Percentiles rank a stretch among this genome's conserved stretches.
These are phyloP conservation scores for Penelope pileata DNA, from an alignment of 2,113 vertebrate species.

Conservation along the genomic window DNA sequence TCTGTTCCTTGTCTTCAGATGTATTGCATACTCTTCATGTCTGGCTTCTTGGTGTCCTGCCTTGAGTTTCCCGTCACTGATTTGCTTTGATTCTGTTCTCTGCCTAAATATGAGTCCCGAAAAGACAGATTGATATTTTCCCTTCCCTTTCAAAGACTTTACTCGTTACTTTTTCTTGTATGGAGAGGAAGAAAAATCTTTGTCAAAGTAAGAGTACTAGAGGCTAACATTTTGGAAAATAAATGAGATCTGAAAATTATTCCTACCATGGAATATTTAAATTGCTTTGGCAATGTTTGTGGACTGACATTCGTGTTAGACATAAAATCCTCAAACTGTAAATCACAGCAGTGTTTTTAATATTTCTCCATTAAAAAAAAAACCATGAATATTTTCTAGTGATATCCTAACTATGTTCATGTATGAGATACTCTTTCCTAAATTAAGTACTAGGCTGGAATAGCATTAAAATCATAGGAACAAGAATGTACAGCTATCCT, in stretches of 20 bases:
- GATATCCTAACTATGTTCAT: not conserved
- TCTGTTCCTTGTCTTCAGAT: not conserved
- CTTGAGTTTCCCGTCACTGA: not conserved
- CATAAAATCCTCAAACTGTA: not conserved
- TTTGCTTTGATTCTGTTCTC: not conserved
- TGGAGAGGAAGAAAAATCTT: not conserved
- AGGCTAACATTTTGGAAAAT: not conserved
- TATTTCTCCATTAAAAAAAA: not conserved
- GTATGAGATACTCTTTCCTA: not conserved
- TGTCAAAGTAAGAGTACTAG: not conserved
- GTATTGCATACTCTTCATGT: not conserved
- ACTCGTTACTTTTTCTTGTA: not conserved
- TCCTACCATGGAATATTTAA: not conserved
- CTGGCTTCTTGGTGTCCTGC: not conserved
- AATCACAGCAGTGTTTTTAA: not conserved
- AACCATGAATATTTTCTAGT: not conserved
- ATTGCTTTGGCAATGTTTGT: not conserved
- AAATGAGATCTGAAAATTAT: not conserved
- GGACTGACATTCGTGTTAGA: not conserved
- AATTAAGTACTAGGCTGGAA: not conserved
- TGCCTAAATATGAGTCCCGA: not conserved
- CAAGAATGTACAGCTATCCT: not conserved
- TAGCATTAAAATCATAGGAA: not conserved
- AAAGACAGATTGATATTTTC: not conserved
- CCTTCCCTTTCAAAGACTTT: not conserved